These are phyloP conservation scores for Anodontia alba DNA, from an alignment of 2,888 invertebrate genomes.

Conservation along the genomic window DNA sequence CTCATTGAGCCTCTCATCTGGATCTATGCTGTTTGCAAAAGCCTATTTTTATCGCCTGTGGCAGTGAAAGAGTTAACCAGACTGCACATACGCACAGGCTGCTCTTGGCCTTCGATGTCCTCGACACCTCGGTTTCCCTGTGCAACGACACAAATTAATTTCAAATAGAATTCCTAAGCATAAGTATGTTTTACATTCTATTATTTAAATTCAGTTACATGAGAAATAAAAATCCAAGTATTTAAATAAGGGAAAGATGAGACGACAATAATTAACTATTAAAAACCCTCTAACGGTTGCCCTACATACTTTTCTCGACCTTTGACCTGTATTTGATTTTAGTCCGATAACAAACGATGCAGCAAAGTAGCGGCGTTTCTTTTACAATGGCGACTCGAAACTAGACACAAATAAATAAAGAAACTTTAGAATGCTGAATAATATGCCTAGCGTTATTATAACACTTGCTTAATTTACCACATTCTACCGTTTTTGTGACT, in stretches of 20 bases:
- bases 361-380: constrained; percentile 15
- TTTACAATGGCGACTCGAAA: constrained; percentile 16
- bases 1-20: too few species aligned
- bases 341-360: constrained; percentile 9
- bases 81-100: too few species aligned
- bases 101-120: too few species aligned
- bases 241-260: neutral
- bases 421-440: constrained; percentile 19
- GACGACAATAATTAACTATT: constrained; percentile 11
- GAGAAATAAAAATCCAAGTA: neutral
- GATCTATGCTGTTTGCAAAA: too few species aligned
- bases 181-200: neutral
- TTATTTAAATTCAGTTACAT: neutral
- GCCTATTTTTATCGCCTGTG: too few species aligned
- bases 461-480: neutral
- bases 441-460: neutral
- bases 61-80: too few species aligned
- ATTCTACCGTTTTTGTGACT: neutral
- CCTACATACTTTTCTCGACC: constrained; percentile 11
- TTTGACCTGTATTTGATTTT: neutral
- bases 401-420: constrained; percentile 1
- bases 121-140: too few species aligned
- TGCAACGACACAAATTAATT: neutral
- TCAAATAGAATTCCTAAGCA: neutral
- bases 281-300: constrained; percentile 14